phyloP scores from a whole-genome alignment of 2,888 invertebrate genomes.

The Conomelus anceps region DNA sequence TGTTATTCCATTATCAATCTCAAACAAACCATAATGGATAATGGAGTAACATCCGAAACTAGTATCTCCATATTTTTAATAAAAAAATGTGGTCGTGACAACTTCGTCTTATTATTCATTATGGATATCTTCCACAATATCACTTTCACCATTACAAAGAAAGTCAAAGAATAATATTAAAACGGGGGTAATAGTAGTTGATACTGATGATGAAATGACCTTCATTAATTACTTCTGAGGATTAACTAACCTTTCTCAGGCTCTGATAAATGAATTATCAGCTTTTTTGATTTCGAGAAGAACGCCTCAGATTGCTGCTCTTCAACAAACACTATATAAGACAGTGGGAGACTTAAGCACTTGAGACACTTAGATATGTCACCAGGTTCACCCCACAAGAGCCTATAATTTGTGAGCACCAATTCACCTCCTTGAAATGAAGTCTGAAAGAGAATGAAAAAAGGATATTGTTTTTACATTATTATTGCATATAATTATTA shows the following conservation, averaged over 20 bases:
- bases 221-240: background rate
- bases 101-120: no score
- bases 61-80: no score
- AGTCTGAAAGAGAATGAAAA: constrained; percentile 51
- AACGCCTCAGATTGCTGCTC: constrained; percentile 74
- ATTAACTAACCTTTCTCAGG: constrained; percentile 49
- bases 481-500: no score
- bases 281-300: constrained; percentile 73
- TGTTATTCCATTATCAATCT: no score
- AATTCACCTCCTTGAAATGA: constrained; percentile 75
- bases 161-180: no score
- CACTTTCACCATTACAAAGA: no score
- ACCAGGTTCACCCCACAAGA: constrained; percentile 74
- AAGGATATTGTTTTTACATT: background rate
- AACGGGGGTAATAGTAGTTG: no score
- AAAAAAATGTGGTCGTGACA: no score
- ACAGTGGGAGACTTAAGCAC: constrained; percentile 62
- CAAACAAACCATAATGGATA: no score
- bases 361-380: constrained; percentile 63
- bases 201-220: no score
- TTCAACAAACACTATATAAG: constrained; percentile 67
- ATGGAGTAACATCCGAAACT: no score
- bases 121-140: no score
- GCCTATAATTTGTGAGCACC: constrained; percentile 72
- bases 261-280: constrained; percentile 67